Percentiles rank a stretch among this genome's conserved stretches.
Conservation (phyloP, 2,797 vertebrate species). For the Spinibarbus caldwelli region DNA sequence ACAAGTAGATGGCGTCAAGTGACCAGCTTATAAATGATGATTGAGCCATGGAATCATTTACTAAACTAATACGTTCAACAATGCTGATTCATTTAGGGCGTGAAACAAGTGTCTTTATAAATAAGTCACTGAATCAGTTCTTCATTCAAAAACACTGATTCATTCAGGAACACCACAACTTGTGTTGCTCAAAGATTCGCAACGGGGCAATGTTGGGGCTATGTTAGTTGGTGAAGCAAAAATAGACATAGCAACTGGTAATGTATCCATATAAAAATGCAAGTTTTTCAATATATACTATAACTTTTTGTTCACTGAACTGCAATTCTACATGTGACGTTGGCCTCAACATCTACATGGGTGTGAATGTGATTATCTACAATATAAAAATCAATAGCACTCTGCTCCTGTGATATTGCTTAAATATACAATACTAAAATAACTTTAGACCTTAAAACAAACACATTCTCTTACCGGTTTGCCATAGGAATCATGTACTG, state of each 20-base stretch:
- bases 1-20: not conserved
- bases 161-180: not conserved
- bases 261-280: not conserved
- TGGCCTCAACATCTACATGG: not conserved
- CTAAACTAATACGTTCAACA: not conserved
- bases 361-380: not conserved
- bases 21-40: not conserved
- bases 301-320: not conserved
- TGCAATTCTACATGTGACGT: not conserved
- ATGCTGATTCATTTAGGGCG: not conserved
- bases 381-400: not conserved
- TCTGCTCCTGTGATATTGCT: not conserved
- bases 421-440: not conserved
- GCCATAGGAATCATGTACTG: conserved; percentile 96
- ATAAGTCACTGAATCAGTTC: not conserved
- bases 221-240: not conserved
- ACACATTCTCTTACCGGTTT: conserved; percentile 83
- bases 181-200: not conserved
- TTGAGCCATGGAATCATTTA: not conserved
- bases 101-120: not conserved
- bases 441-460: not conserved
- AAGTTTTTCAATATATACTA: not conserved
- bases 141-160: not conserved
- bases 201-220: too few species aligned
- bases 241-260: not conserved